Base-by-base conservation (phyloP, 53 echinoderm and acorn worm species). In the Luidia sarsii region DNA sequence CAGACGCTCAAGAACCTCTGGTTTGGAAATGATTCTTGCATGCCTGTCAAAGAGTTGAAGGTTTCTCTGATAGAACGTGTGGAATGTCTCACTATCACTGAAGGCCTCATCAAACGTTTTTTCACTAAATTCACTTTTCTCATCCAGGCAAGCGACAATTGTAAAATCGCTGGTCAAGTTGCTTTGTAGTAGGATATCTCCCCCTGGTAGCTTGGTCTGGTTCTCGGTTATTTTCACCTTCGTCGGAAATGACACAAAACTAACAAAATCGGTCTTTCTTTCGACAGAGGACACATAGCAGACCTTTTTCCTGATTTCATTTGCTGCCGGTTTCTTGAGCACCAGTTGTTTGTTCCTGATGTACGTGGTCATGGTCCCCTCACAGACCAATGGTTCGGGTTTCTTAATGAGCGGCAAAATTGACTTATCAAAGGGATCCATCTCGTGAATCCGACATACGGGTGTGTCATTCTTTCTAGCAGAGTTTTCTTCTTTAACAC, bases 381-480 rank as follows among this genome's bases (percentile, higher is more conserved):
- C 68, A 38, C 87, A 86, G 3, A 70, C 34, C 2, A 86, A 70
- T 2, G 80, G 68, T n/a, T 49, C 19, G n/a, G 87, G 80, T 10
- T 68, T 33, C 24, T 24, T 18, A 16, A 86, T 49, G 9, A 36
- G 56, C 20, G 60, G 68, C 35, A 18, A 24, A 35, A 86, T 86
- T 13, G 60, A 48, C 43, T 68, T 50, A 53, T 86, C 80, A 43
- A 80, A 86, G 10, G 87, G 87, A 22, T 86, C 55, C 14, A 86
- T 35, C 35, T 86, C 63, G 7, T 80, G 87, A 55, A 80, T 64
- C 70, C 13, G 32, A 36, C 87, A 86, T 2, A 51, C 59, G 19
- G 57, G 67, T 10, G 69, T 41, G 18, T n/a, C n/a, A n/a, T 16
- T 32, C 24, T n/a, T 55, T 25, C 38, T 21, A 4, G 3, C 3